Conservation (phyloP, 2,888 invertebrate genomes). For the Proisotoma minuta region DNA sequence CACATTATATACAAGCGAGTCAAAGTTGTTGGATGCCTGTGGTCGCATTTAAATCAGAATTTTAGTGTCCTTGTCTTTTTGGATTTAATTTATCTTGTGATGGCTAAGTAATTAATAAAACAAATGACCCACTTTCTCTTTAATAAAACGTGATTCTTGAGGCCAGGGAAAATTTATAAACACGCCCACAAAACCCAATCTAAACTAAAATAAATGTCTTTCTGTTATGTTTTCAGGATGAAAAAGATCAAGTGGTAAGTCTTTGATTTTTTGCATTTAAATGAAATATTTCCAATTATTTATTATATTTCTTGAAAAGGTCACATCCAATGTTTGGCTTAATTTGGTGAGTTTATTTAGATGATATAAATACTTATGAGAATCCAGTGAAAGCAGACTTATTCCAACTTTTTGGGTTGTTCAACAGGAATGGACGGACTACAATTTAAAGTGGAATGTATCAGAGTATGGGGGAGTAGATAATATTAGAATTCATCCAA, state of each 20-base stretch:
- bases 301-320: too few relatives aligned
- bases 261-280: too few relatives aligned
- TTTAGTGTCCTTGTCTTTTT: slow-evolving; percentile 6
- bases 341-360: slow-evolving; percentile 75
- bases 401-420: too few relatives aligned
- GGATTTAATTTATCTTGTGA: slow-evolving; percentile 16
- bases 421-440: slow-evolving; percentile 92
- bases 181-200: too few relatives aligned
- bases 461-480: slow-evolving; percentile 90
- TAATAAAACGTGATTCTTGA: too few relatives aligned
- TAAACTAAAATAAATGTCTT: too few relatives aligned
- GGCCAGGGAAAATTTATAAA: too few relatives aligned
- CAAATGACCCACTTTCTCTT: slow-evolving; percentile 9
- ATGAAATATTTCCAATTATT: too few relatives aligned
- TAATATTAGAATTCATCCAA: slow-evolving; percentile 89
- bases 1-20: too few relatives aligned
- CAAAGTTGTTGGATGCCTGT: not conserved
- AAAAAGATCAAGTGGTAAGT: slow-evolving; percentile 99
- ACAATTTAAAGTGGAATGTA: slow-evolving; percentile 94
- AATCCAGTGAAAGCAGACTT: too few relatives aligned
- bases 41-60: slow-evolving; percentile 15
- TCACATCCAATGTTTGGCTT: slow-evolving; percentile 96
- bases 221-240: slow-evolving; percentile 97
- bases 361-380: not conserved
- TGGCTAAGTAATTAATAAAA: slow-evolving; percentile 13